phyloP scores from a whole-genome alignment of 2,797 vertebrate species.

The Liasis olivaceus region DNA sequence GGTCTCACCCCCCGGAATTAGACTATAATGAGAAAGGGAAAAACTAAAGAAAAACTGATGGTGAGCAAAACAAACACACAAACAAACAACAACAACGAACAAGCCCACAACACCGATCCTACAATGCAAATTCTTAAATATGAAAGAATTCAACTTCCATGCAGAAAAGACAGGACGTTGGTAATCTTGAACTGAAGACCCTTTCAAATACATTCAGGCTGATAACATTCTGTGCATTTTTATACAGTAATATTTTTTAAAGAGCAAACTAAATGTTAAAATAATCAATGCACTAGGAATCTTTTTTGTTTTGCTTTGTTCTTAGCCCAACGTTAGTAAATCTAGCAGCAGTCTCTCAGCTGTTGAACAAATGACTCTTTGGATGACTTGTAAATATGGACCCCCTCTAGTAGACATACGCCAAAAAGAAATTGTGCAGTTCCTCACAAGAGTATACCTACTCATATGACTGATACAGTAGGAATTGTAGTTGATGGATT shows the following conservation, averaged over 20 bases:
- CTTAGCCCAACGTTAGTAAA: constrained; percentile 38
- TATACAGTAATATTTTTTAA: neutral
- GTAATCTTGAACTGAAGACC: neutral
- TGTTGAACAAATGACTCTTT: constrained; percentile 43
- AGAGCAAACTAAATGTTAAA: constrained; percentile 1
- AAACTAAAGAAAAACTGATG: neutral
- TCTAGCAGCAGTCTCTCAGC: constrained; percentile 42
- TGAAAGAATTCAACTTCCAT: neutral
- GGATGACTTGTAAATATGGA: constrained; percentile 26
- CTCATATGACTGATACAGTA: constrained; percentile 53
- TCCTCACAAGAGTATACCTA: constrained; percentile 53
- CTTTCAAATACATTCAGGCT: neutral
- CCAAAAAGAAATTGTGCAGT: constrained; percentile 49
- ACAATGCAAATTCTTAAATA: neutral
- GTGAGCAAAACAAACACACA: neutral
- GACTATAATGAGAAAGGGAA: neutral
- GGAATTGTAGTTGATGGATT: constrained; percentile 62
- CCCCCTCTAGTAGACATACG: constrained; percentile 25
- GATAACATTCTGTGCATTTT: neutral
- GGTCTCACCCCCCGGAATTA: neutral
- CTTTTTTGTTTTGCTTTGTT: constrained; percentile 7
- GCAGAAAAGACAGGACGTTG: neutral
- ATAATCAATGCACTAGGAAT: constrained; percentile 4
- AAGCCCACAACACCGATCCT: too few relatives aligned
- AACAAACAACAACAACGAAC: neutral